Conservation (phyloP, 1,140 invertebrate species). For the Plodia interpunctella region DNA sequence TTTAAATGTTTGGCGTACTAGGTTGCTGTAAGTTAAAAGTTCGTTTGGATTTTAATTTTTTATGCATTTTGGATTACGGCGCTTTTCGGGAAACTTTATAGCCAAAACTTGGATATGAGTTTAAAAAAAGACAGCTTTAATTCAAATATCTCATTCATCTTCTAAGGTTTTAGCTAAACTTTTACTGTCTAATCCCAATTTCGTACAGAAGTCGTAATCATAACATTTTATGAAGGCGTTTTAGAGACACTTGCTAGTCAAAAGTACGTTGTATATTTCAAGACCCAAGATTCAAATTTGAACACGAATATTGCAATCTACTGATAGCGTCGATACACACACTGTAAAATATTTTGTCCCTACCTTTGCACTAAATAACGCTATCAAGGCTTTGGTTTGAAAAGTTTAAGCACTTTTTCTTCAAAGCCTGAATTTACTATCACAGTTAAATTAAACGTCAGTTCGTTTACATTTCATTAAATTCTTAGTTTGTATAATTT, state of each 20-base stretch:
- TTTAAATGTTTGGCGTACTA: too few relatives aligned
- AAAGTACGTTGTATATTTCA: neutral
- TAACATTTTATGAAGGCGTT: neutral
- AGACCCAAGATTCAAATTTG: neutral
- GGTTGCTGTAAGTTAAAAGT: too few relatives aligned
- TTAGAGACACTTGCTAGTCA: neutral
- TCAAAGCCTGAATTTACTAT: slow-evolving; percentile 11
- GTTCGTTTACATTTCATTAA: neutral
- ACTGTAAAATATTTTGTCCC: neutral
- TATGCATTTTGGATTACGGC: too few relatives aligned
- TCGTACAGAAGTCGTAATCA: neutral
- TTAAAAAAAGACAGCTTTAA: too few relatives aligned
- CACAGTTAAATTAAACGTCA: slow-evolving; percentile 12
- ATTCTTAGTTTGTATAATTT: neutral
- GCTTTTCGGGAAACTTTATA: too few relatives aligned
- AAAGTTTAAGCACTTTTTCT: too few relatives aligned
- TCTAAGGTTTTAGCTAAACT: neutral
- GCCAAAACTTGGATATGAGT: too few relatives aligned
- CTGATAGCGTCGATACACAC: neutral
- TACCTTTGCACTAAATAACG: neutral
- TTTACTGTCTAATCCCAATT: neutral
- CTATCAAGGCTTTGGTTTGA: neutral
- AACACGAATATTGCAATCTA: neutral
- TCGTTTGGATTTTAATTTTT: too few relatives aligned
- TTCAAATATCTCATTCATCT: neutral